These are phyloP conservation scores for Cinara cedri DNA, from an alignment of 2,888 invertebrate species.

Conservation along the genomic window DNA sequence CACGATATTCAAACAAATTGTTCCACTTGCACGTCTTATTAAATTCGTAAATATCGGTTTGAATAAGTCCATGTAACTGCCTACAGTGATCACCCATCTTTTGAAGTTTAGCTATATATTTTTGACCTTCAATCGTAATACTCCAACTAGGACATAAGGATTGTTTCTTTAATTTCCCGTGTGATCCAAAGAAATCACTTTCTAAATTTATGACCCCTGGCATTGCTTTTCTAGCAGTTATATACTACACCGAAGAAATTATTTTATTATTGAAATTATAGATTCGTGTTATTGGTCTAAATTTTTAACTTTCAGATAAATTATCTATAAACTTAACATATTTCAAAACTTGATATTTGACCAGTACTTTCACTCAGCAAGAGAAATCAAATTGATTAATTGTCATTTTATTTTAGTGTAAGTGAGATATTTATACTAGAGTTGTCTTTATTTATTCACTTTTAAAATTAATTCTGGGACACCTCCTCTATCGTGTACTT, in stretches of 20 bases:
- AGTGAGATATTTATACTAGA: constrained; percentile 75
- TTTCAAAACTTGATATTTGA: constrained; percentile 78
- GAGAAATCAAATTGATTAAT: constrained; percentile 92
- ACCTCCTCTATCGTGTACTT: no score
- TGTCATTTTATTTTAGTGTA: constrained; percentile 73
- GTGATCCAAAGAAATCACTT: constrained; percentile 84
- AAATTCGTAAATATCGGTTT: constrained; percentile 95
- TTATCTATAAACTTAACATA: constrained; percentile 64
- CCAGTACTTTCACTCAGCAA: constrained; percentile 78
- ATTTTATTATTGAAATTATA: constrained; percentile 84
- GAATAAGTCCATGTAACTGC: constrained; percentile 80
- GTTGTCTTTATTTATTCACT: no score
- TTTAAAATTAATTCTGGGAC: no score
- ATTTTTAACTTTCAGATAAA: constrained; percentile 84
- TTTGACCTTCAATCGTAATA: constrained; percentile 75
- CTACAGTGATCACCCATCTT: constrained; percentile 82
- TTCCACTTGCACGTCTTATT: constrained; percentile 88
- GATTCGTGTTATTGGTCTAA: constrained; percentile 86
- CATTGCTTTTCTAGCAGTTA: constrained; percentile 82
- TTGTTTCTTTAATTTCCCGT: constrained; percentile 89
- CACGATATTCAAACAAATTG: constrained; percentile 83
- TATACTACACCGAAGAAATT: constrained; percentile 87
- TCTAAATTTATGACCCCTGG: constrained; percentile 87
- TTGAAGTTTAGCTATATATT: constrained; percentile 61
- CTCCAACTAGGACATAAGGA: constrained; percentile 89